Evolutionary conservation across 2,113 vertebrate species (phyloP).

Genomic region (Mormyrus lacerda): DNA sequence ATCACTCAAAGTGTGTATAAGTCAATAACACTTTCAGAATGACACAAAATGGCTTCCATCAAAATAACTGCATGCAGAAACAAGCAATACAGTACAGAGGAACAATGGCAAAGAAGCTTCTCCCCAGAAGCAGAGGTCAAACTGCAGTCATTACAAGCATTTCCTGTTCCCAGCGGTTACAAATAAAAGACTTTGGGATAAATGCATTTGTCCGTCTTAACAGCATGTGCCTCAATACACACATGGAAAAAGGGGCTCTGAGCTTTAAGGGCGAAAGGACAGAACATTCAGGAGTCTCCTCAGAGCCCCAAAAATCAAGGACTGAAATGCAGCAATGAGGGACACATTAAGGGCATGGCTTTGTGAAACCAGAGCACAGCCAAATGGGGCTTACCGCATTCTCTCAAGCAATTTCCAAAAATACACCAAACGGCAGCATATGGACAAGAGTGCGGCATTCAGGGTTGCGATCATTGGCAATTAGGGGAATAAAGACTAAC

Average conservation of each 20-base stretch:
- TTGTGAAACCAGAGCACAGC: not conserved
- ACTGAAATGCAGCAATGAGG: not conserved
- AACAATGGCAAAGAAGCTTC: not conserved
- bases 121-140: not conserved
- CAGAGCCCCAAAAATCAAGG: not conserved
- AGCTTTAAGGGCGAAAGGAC: not conserved
- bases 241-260: not conserved
- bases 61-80: not conserved
- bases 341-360: not conserved
- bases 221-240: not conserved
- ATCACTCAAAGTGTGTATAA: not conserved
- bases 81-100: not conserved
- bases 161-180: slow-evolving; percentile 2
- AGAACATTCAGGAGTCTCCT: not conserved
- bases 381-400: not conserved
- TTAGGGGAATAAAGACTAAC: not conserved
- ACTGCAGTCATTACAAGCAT: not conserved
- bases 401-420: not conserved
- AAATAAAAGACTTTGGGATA: not conserved
- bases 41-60: slow-evolving; percentile 2
- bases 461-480: not conserved
- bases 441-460: not conserved
- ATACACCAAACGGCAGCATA: not conserved
- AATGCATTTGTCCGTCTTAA: not conserved
- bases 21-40: slow-evolving; percentile 2